Conservation (phyloP, 1,140 invertebrate species). For the Elymnias hypermnestra region DNA sequence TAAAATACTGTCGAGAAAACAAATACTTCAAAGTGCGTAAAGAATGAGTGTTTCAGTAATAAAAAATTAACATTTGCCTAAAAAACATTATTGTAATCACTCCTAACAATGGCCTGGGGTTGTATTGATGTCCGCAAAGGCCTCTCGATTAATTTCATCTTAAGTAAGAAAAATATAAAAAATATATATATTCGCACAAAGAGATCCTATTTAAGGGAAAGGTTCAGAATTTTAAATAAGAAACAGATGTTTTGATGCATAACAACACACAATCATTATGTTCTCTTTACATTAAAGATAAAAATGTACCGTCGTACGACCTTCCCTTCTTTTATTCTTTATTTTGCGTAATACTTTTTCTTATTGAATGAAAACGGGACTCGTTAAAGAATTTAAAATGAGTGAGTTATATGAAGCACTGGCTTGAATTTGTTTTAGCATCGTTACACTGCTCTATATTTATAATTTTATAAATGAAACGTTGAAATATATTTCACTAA, state of each 20-base stretch:
- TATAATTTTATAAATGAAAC: neutral
- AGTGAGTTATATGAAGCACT: conserved; percentile 1
- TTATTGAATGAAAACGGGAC: conserved; percentile 8
- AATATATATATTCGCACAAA: conserved; percentile 45
- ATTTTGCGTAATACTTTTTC: conserved; percentile 12
- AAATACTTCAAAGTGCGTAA: conserved; percentile 50
- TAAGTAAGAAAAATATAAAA: conserved; percentile 57
- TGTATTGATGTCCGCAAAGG: conserved; percentile 67
- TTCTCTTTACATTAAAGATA: conserved; percentile 19
- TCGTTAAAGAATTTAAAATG: conserved; percentile 8
- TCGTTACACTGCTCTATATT: neutral
- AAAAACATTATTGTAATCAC: conserved; percentile 64
- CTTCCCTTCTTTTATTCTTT: conserved; percentile 12
- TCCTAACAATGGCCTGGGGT: conserved; percentile 58
- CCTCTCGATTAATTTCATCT: conserved; percentile 63
- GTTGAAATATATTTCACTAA: conserved; percentile 6
- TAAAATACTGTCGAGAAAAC: conserved; percentile 31
- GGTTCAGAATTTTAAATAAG: conserved; percentile 49
- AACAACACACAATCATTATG: conserved; percentile 27
- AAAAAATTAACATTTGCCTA: conserved; percentile 68
- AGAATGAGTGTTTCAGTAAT: conserved; percentile 52
- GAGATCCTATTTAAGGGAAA: conserved; percentile 41
- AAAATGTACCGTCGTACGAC: conserved; percentile 16
- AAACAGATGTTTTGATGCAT: conserved; percentile 42
- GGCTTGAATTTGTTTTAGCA: neutral